Conservation (phyloP, 2,888 invertebrate species). For the Eretmocerus hayati region DNA sequence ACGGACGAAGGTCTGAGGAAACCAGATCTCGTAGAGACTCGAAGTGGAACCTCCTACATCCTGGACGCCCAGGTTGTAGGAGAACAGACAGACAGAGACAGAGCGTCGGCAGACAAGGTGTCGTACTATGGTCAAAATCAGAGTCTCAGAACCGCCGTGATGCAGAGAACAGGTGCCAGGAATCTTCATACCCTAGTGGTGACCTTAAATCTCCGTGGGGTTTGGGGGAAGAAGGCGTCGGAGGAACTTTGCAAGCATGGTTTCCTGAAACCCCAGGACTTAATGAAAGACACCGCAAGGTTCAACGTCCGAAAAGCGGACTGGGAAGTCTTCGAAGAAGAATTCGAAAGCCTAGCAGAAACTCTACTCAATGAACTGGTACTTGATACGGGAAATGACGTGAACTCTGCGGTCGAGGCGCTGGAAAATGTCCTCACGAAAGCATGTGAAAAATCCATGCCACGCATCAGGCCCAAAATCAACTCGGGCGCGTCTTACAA, state of each 20-base stretch:
- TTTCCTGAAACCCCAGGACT: too few species aligned
- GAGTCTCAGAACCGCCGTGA: not conserved
- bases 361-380: too few species aligned
- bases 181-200: not conserved
- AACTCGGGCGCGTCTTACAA: too few species aligned
- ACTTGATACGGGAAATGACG: too few species aligned
- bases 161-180: not conserved
- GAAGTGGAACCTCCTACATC: constrained; percentile 20
- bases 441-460: too few species aligned
- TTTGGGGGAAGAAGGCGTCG: not conserved
- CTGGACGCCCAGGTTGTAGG: constrained; percentile 11
- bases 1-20: not conserved
- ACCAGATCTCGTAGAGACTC: not conserved
- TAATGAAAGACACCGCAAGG: too few species aligned
- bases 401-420: too few species aligned
- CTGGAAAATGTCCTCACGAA: too few species aligned
- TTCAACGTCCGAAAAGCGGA: not conserved
- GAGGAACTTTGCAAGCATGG: too few species aligned
- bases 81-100: not conserved
- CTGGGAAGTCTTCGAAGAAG: not conserved
- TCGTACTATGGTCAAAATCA: not conserved
- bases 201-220: not conserved
- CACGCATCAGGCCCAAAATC: too few species aligned
- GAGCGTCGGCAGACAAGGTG: not conserved
- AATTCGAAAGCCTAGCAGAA: not conserved